Evolutionary conservation across 2,888 invertebrate species (phyloP).

Genomic region (Hyles lineata): DNA sequence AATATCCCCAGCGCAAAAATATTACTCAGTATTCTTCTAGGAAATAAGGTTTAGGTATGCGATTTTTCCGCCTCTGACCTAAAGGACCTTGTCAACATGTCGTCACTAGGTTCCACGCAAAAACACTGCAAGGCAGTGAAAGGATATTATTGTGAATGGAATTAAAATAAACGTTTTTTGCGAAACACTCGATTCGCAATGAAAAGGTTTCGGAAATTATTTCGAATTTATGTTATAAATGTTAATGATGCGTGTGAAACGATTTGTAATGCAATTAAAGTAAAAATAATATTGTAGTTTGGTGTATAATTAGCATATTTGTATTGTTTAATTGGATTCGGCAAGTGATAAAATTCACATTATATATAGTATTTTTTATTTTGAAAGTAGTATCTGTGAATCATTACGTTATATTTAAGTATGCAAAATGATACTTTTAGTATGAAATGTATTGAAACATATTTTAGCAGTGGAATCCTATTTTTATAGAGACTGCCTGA

Average conservation of each 20-base stretch:
- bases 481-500: too few relatives aligned
- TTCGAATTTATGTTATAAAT: background rate
- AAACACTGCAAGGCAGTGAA: background rate
- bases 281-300: too few relatives aligned
- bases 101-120: background rate
- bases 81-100: slow-evolving; percentile 5
- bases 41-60: background rate
- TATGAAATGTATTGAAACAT: too few relatives aligned
- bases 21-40: background rate
- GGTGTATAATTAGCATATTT: too few relatives aligned
- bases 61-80: background rate
- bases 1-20: background rate
- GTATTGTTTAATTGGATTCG: too few relatives aligned
- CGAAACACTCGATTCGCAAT: background rate
- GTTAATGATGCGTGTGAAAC: background rate
- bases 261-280: background rate
- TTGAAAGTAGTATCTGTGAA: too few relatives aligned
- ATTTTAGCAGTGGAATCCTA: too few relatives aligned
- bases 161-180: background rate
- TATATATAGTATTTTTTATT: too few relatives aligned
- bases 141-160: slow-evolving; percentile 10
- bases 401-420: too few relatives aligned
- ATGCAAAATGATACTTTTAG: too few relatives aligned
- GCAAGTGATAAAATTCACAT: too few relatives aligned
- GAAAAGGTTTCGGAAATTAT: background rate